A percentile compares a stretch with the other conserved stretches of the same genome.
phyloP scores from a whole-genome alignment of 2,113 vertebrate species.

The Maccullochella peelii region DNA sequence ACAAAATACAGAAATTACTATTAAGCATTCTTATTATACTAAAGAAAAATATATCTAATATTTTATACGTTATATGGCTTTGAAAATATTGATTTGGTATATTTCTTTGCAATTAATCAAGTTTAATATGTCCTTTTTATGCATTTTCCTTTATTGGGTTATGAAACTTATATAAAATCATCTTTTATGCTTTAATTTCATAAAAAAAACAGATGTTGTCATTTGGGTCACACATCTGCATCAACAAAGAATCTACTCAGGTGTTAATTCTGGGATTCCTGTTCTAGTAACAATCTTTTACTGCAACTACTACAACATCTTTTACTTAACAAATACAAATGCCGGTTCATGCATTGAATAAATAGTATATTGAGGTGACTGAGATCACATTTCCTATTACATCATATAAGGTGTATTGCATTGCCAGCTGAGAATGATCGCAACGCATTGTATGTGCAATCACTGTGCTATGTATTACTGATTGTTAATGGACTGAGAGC shows the following conservation, averaged over 20 bases:
- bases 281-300: too few relatives aligned
- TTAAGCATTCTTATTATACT: neutral
- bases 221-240: too few relatives aligned
- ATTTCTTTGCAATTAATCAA: neutral
- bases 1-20: neutral
- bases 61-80: neutral
- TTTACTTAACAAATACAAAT: neutral
- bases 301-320: neutral
- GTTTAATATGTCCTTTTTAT: neutral
- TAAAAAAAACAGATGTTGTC: too few relatives aligned
- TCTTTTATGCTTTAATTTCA: neutral
- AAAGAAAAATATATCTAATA: neutral
- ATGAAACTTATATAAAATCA: neutral
- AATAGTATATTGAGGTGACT: neutral
- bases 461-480: too few relatives aligned
- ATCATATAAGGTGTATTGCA: neutral
- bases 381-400: neutral
- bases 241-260: too few relatives aligned
- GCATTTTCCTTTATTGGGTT: neutral
- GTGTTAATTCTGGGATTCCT: too few relatives aligned
- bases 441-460: too few relatives aligned
- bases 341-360: neutral
- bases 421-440: neutral
- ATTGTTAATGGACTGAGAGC: too few relatives aligned
- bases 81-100: neutral